Conservation (phyloP, 2,113 vertebrate genomes). For the Semicossyphus pulcher region DNA sequence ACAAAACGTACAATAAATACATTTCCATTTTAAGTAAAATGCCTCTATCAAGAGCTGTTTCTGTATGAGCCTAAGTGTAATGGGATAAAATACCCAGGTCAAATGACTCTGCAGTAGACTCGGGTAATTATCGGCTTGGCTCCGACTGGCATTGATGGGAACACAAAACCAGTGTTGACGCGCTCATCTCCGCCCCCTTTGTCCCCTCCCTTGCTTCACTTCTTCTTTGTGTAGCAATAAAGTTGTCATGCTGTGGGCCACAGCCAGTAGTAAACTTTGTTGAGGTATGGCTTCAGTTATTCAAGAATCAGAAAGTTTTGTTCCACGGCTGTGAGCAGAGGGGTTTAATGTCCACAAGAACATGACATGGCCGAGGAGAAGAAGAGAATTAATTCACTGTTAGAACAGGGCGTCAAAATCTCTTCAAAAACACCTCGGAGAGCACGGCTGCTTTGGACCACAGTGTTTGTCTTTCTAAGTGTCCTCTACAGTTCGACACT, state of each 20-base stretch:
- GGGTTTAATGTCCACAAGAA: background rate
- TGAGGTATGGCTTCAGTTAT: constrained; percentile 41
- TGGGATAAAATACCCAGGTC: too few relatives aligned
- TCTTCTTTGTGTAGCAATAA: background rate
- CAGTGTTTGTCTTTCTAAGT: background rate
- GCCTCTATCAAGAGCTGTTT: too few relatives aligned
- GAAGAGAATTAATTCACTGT: constrained; percentile 13
- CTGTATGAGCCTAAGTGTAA: too few relatives aligned
- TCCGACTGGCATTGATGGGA: too few relatives aligned
- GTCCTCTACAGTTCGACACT: background rate
- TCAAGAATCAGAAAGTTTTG: constrained; percentile 38
- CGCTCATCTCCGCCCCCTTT: too few relatives aligned
- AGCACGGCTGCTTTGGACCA: background rate
- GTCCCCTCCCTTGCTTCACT: background rate
- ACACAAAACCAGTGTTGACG: too few relatives aligned
- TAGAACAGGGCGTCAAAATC: constrained; percentile 10
- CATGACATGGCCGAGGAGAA: background rate
- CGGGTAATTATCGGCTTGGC: too few relatives aligned
- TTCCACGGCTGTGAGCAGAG: background rate
- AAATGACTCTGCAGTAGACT: too few relatives aligned
- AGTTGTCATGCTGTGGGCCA: background rate
- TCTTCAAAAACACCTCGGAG: constrained; percentile 24
- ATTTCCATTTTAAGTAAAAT: too few relatives aligned
- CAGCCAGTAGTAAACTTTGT: constrained; percentile 6
- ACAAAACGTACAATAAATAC: too few relatives aligned